Conservation (phyloP, 2,797 vertebrate species). For the Chelonia mydas region DNA sequence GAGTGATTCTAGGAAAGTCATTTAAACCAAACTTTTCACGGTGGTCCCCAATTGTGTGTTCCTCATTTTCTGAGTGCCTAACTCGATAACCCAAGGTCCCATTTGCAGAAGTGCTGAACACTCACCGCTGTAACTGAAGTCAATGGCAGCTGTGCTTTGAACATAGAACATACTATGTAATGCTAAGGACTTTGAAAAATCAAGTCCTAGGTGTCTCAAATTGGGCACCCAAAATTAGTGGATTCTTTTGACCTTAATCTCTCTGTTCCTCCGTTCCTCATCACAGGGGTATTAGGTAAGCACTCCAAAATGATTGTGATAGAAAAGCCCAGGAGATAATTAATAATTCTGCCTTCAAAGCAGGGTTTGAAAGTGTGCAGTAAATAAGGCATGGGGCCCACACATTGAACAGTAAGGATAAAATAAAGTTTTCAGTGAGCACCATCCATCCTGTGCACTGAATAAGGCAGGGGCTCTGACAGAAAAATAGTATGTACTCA, state of each 20-base stretch:
- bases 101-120: not conserved
- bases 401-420: not conserved
- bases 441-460: not conserved
- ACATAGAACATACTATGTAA: not conserved
- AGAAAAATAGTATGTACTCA: not conserved
- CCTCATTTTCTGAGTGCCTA: not conserved
- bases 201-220: not conserved
- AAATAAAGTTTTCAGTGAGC: not conserved
- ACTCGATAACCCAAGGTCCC: accelerated
- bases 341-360: not conserved
- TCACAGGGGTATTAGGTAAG: not conserved
- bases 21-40: not conserved
- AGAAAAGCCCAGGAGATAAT: not conserved
- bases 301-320: not conserved
- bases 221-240: not conserved
- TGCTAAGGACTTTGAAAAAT: not conserved
- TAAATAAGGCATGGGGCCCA: too few species aligned
- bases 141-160: not conserved
- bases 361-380: not conserved
- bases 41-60: not conserved
- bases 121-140: not conserved
- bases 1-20: accelerated
- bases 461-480: not conserved
- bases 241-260: not conserved
- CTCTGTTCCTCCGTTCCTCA: not conserved